phyloP scores from a whole-genome alignment of 2,888 invertebrate species.

The Eulithis prunata region DNA sequence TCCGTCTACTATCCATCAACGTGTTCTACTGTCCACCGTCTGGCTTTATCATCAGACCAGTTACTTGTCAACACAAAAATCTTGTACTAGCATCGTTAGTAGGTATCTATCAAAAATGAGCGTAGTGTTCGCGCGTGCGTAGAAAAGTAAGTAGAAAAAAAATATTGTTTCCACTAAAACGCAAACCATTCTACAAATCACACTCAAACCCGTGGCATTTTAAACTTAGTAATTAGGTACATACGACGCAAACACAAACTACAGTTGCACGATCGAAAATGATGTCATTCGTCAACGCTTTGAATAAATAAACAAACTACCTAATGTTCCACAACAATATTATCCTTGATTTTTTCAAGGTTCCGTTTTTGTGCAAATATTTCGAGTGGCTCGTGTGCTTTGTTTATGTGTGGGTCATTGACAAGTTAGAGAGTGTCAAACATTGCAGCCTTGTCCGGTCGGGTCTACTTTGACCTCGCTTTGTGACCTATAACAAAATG shows the following conservation, averaged over 20 bases:
- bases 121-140: no score
- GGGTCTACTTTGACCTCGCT: constrained; percentile 51
- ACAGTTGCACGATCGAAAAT: constrained; percentile 35
- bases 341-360: no score
- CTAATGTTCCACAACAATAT: no score
- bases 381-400: constrained; percentile 23
- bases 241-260: constrained; percentile 45
- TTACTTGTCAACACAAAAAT: no score
- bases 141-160: no score
- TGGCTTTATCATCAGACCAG: no score
- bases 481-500: constrained; percentile 41
- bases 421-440: constrained; percentile 45
- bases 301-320: constrained; percentile 9
- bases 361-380: no score
- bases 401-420: constrained; percentile 35
- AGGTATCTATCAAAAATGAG: no score
- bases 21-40: no score
- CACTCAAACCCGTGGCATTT: background rate
- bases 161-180: no score
- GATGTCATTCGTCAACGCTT: constrained; percentile 48
- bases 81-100: no score
- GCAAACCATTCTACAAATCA: background rate
- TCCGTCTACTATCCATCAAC: no score
- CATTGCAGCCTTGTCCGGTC: constrained; percentile 53
- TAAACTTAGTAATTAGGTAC: constrained; percentile 42